Percentiles rank a stretch among this genome's conserved stretches.
These are phyloP conservation scores for Chaunax sp. DNA, from an alignment of 2,797 vertebrate species.

Conservation along the genomic window DNA sequence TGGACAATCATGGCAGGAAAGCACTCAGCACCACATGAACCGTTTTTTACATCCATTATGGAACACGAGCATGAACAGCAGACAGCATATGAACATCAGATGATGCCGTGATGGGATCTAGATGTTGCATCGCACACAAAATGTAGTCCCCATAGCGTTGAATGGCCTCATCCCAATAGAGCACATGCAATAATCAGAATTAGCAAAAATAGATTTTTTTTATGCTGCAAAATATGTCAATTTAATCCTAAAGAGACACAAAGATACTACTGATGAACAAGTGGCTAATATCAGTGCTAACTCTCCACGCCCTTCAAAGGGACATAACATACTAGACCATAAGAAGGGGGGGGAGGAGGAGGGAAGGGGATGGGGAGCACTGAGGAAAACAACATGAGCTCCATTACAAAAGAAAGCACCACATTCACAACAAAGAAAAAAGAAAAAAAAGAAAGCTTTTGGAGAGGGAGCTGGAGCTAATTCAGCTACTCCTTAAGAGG, in stretches of 20 bases:
- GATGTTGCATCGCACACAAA: too few relatives aligned
- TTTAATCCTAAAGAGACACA: too few relatives aligned
- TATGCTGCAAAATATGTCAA: too few relatives aligned
- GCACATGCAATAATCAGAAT: too few relatives aligned
- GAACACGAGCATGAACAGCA: constrained; percentile 23
- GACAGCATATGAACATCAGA: constrained; percentile 27
- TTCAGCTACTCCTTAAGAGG: constrained; percentile 62
- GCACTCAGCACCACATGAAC: too few relatives aligned
- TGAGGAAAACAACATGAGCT: constrained; percentile 71
- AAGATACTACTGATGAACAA: too few relatives aligned
- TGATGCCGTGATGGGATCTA: constrained; percentile 15
- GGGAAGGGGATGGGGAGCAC: constrained; percentile 27
- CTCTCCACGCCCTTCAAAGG: too few relatives aligned
- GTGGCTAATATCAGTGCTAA: too few relatives aligned
- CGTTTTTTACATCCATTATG: constrained; percentile 38
- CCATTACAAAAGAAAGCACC: constrained; percentile 70
- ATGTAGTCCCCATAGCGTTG: too few relatives aligned
- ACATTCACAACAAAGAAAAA: constrained; percentile 69
- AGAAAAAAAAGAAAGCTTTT: constrained; percentile 60
- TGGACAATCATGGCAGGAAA: constrained; percentile 60
- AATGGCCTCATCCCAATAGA: too few relatives aligned
- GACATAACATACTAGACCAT: too few relatives aligned
- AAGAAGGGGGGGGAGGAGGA: constrained; percentile 1
- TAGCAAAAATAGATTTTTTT: too few relatives aligned
- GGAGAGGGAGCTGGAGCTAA: constrained; percentile 61